Evolutionary conservation across 2,113 vertebrate species (phyloP).

Genomic region (Illadopsis cleaveri): DNA sequence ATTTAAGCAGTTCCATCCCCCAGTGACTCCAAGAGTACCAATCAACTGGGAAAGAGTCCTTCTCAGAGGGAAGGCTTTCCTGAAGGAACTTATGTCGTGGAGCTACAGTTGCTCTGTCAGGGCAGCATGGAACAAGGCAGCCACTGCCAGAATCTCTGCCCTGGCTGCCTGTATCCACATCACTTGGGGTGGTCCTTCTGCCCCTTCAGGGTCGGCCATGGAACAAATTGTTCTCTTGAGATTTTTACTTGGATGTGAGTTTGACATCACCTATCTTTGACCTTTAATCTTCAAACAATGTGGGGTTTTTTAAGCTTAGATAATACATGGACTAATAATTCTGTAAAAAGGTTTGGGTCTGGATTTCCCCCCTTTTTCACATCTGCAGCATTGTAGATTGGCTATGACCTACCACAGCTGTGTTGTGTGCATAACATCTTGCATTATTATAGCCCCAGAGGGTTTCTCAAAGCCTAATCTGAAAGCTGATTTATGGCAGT

Average conservation of each 20-base stretch:
- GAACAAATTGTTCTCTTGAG: background rate
- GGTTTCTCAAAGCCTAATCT: background rate
- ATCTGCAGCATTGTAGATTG: background rate
- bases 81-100: background rate
- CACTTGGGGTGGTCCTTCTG: background rate
- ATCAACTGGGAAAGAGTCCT: fast-evolving
- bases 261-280: background rate
- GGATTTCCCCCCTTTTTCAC: background rate
- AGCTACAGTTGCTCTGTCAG: background rate
- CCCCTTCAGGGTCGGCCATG: fast-evolving
- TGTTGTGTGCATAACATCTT: background rate
- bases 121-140: background rate
- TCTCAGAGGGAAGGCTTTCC: background rate
- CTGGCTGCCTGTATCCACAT: background rate
- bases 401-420: fast-evolving
- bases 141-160: background rate
- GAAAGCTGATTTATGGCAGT: background rate
- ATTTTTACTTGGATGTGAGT: background rate
- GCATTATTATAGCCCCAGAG: fast-evolving
- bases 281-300: background rate
- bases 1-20: constrained; percentile 1
- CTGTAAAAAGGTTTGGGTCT: background rate
- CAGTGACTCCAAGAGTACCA: background rate
- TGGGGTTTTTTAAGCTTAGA: background rate
- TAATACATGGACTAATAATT: background rate